Conservation (phyloP, 64 coral and sea anemone species). For the Montipora foliosa region DNA sequence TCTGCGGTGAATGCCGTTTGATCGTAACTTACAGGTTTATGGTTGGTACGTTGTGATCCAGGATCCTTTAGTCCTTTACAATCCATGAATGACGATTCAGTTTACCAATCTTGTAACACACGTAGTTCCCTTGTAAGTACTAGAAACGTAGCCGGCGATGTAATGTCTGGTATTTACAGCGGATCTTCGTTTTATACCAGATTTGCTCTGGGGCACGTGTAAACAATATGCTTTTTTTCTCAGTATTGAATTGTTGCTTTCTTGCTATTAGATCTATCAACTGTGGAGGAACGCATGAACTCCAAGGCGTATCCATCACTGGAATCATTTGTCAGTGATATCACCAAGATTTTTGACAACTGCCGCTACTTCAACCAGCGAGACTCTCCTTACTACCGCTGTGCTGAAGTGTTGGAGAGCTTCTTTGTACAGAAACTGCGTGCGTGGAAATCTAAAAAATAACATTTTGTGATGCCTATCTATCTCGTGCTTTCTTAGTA, state of each 20-base stretch:
- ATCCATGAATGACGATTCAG: too few species aligned
- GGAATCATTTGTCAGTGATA: conserved; percentile 80
- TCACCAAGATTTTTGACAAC: conserved; percentile 96
- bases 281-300: conserved; percentile 76
- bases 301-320: conserved; percentile 77
- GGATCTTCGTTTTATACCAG: too few species aligned
- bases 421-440: conserved; percentile 97
- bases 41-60: too few species aligned
- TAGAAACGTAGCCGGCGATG: too few species aligned
- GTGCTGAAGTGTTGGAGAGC: conserved; percentile 97
- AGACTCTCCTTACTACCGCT: conserved; percentile 97
- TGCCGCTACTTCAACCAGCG: conserved; percentile 92
- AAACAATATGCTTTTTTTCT: too few species aligned
- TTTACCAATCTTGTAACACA: too few species aligned
- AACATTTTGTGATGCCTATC: not conserved
- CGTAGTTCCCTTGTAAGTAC: too few species aligned
- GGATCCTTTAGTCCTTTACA: too few species aligned
- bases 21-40: too few species aligned
- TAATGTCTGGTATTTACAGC: too few species aligned
- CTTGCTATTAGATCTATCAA: conserved; percentile 79
- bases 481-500: not conserved
- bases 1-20: too few species aligned
- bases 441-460: conserved; percentile 75
- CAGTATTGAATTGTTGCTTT: not conserved
- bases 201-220: too few species aligned